Evolutionary conservation across 2,888 invertebrate genomes (phyloP), one percentile per base, ranked within the genome.

Genomic region (Cabera pusaria): DNA sequence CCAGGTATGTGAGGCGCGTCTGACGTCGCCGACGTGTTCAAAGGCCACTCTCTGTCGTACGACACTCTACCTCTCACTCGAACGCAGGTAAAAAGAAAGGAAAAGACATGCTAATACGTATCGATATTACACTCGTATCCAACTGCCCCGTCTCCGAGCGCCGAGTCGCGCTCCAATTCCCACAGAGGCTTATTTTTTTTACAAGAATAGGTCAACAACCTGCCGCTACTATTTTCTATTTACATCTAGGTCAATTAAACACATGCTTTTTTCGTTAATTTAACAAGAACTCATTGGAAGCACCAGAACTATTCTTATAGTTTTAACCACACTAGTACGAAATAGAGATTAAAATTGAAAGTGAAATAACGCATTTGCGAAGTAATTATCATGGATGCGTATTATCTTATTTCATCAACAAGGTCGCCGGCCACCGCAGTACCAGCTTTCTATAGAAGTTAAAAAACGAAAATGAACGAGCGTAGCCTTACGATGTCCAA

Each of bases 121-220:
- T 52, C 56, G 51, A 47, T 49, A 43, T 29, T 26, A 38, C 33
- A 38, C 47, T 53, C 50, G 54, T 24, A 54, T 58, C 53, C 56
- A 55, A 56, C 59, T 61, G 54, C 54, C 50, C 44, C 56, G 56
- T 56, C 55, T 55, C 56, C 49, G 44, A 49, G 54, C 56, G 59
- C 44, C 54, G 55, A 65, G 74, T 69, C 58, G 67, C 75, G 83
- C 72, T 72, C 83, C 73, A 83, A 74, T 84, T 86, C 78, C 61
- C 79, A 79, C 73, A 67, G 65, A 66, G 70, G 63, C 53, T 40
- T 72, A 64, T 66, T 64, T 66, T 70, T 66, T 66, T 64, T 6
- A 21, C 18, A 57, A 44, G 53, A 60, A 64, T 70, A 66, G 79
- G 65, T 58, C 77, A 76, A 74, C 64, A 73, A 82, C 78, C 75